phyloP scores from a whole-genome alignment of 1,140 invertebrate genomes.

The Ips typographus region DNA sequence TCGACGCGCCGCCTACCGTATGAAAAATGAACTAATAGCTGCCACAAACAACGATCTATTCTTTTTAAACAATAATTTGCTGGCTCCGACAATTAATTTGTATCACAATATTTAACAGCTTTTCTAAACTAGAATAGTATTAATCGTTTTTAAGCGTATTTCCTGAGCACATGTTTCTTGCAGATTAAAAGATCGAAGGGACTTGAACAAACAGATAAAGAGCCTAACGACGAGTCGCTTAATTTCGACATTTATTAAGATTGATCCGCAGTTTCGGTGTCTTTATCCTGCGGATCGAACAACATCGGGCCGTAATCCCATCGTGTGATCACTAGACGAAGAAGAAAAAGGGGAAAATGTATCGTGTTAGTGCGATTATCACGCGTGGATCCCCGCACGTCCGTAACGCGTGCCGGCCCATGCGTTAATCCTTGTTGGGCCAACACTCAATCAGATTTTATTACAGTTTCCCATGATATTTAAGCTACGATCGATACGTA shows the following conservation, averaged over 20 bases:
- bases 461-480: slow-evolving; percentile 34
- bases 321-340: slow-evolving; percentile 36
- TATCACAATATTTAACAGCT: too few relatives aligned
- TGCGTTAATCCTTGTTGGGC: slow-evolving; percentile 42
- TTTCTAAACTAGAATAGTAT: too few relatives aligned
- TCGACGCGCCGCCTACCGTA: too few relatives aligned
- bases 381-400: slow-evolving; percentile 44
- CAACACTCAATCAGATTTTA: slow-evolving; percentile 41
- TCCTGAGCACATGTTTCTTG: too few relatives aligned
- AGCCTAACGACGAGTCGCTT: background rate
- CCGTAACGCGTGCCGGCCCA: slow-evolving; percentile 39
- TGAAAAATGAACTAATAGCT: too few relatives aligned
- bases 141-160: too few relatives aligned
- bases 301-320: background rate
- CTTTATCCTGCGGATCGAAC: slow-evolving; percentile 15
- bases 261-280: slow-evolving; percentile 16
- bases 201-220: too few relatives aligned
- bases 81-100: too few relatives aligned
- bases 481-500: background rate
- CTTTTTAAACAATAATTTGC: too few relatives aligned
- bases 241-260: slow-evolving; percentile 32
- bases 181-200: too few relatives aligned
- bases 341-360: slow-evolving; percentile 28
- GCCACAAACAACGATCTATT: too few relatives aligned
- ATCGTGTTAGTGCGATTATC: slow-evolving; percentile 50